These are phyloP conservation scores for Apamea anceps DNA, from an alignment of 2,888 invertebrate species.

Conservation along the genomic window DNA sequence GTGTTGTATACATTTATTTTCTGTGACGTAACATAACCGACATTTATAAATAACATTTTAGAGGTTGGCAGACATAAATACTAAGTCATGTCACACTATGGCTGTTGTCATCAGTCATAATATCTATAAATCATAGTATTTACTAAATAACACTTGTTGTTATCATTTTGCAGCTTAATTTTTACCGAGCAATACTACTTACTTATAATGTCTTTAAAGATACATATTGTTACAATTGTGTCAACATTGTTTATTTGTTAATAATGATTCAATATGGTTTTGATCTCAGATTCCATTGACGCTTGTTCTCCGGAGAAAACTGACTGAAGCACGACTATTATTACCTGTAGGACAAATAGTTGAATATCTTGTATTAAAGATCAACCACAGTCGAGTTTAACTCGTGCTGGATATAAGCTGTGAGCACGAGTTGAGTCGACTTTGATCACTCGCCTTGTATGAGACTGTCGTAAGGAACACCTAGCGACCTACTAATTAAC, in stretches of 20 bases:
- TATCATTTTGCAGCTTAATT: neutral
- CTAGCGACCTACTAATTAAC: slow-evolving; percentile 6
- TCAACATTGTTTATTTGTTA: neutral
- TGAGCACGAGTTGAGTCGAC: slow-evolving; percentile 23
- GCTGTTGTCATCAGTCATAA: neutral
- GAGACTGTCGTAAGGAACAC: neutral
- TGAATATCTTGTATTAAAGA: neutral
- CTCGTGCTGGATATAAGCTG: slow-evolving; percentile 26
- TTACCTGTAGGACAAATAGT: neutral
- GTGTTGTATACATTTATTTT: too few species aligned
- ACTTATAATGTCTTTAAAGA: neutral
- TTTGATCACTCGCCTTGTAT: slow-evolving; percentile 27
- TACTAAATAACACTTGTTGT: neutral
- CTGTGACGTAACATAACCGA: neutral
- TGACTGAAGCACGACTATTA: neutral
- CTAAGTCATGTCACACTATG: neutral
- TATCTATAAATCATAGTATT: neutral
- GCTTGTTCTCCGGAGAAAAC: neutral
- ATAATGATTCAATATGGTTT: too few species aligned
- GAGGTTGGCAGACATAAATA: neutral
- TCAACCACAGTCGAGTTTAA: slow-evolving; percentile 2
- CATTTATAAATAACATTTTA: neutral
- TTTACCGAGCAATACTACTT: neutral
- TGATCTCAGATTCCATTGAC: neutral
- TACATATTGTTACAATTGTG: too few species aligned